Conservation (phyloP, 2,888 invertebrate species). For the Megalurothrips usitatus region DNA sequence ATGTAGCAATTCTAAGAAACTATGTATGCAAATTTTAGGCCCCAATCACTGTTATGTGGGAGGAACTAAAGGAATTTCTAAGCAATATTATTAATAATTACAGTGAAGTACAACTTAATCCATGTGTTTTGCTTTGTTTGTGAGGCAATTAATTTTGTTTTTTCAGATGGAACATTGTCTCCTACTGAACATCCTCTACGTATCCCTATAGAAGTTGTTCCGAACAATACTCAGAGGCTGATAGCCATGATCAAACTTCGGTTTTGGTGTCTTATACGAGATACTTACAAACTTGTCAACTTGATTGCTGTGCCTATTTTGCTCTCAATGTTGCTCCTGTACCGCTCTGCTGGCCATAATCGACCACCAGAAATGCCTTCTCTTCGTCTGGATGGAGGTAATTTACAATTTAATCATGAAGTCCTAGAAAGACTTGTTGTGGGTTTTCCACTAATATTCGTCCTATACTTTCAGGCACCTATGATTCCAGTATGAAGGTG, state of each 20-base stretch:
- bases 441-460: too few species aligned
- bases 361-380: constrained; percentile 60
- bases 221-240: constrained; percentile 59
- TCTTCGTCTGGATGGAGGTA: constrained; percentile 56
- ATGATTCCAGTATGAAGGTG: constrained; percentile 28
- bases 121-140: background rate
- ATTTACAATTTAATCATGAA: constrained; percentile 39
- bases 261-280: constrained; percentile 61
- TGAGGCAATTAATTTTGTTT: constrained; percentile 29
- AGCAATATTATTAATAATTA: too few species aligned
- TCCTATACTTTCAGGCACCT: constrained; percentile 40
- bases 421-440: background rate
- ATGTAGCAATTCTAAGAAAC: background rate
- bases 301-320: constrained; percentile 66
- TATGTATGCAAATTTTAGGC: background rate
- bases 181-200: constrained; percentile 45
- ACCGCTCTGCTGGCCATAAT: constrained; percentile 58
- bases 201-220: constrained; percentile 39
- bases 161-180: constrained; percentile 28
- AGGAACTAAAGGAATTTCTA: too few species aligned
- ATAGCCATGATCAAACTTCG: constrained; percentile 64
- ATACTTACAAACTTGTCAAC: constrained; percentile 67
- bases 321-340: constrained; percentile 64
- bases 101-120: background rate
- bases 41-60: background rate